Evolutionary conservation across 1,140 invertebrate genomes (phyloP), one percentile per base, ranked within the genome.

Genomic region (Papilio polytes): DNA sequence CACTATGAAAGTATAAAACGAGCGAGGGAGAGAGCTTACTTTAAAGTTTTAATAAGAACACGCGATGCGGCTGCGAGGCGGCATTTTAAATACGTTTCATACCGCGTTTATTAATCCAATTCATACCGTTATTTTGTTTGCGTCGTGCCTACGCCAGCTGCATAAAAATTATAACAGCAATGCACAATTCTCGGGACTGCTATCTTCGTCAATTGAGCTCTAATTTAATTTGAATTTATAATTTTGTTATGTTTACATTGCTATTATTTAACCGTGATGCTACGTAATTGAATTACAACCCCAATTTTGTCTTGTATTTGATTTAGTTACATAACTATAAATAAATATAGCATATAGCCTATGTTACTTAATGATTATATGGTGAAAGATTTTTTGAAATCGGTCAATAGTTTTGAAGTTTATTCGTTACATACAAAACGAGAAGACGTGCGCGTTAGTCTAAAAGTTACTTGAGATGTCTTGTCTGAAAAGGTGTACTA

Each of bases 1-100:
- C 13, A 56, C 6, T n/a, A n/a, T 56, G 2, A 56, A 56, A 56
- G 15, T 22, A 59, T 9, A 8, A 59, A 22, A 20, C 6, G 7
- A 41, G 36, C 36, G n/a, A 59, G n/a, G n/a, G 20, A 59, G 56
- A 22, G 56, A 59, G 56, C 56, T 59, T 59, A 59, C n/a, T 20
- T 85, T 87, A 85, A 87, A 87, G 86, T 86, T 88, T 86, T 86
- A 88, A 88, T 86, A 86, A 85, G 85, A 83, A 74, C 84, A 84
- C 85, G 85, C 87, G 85, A 86, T 83, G 79, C 66, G 81, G 82
- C 82, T 63, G 22, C 80, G 81, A 84, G 82, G 81, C 46, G 78
- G 83, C 78, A 78, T 87, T 86, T 88, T 85, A 85, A 84, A 81
- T 85, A 70, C 73, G 53, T 80, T 80, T 81, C 86, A 87, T 88